These are phyloP conservation scores for Agapornis roseicollis DNA, from an alignment of 2,113 vertebrate species.

Conservation along the genomic window DNA sequence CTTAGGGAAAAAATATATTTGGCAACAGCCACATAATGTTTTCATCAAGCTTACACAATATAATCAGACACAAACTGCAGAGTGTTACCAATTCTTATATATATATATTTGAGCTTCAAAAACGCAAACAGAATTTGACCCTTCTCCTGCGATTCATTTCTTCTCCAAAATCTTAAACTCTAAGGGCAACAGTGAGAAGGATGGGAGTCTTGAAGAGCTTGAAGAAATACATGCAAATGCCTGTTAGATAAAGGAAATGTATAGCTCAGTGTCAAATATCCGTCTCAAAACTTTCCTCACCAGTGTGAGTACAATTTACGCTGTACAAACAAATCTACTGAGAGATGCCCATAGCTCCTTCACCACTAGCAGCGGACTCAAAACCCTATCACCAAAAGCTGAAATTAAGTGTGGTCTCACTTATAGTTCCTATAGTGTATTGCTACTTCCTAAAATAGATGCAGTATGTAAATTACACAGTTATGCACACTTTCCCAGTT, in stretches of 20 bases:
- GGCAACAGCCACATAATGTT: not conserved
- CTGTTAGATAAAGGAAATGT: constrained; percentile 6
- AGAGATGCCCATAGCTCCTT: not conserved
- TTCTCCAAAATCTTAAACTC: not conserved
- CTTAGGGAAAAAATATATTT: not conserved
- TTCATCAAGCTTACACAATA: not conserved
- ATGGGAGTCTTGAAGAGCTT: constrained; percentile 48
- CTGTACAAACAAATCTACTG: not conserved
- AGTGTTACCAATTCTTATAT: not conserved
- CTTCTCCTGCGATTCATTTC: not conserved
- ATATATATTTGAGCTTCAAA: not conserved
- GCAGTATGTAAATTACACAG: not conserved
- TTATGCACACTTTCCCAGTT: not conserved
- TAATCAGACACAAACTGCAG: not conserved
- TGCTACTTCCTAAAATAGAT: not conserved
- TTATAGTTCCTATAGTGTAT: not conserved
- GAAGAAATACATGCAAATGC: constrained; percentile 1
- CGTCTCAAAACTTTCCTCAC: not conserved
- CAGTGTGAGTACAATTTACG: not conserved
- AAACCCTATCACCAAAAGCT: not conserved
- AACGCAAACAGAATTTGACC: not conserved
- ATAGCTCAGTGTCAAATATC: constrained; percentile 40
- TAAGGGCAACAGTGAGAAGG: constrained; percentile 10
- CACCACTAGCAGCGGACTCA: not conserved
- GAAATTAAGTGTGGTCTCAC: not conserved